A percentile compares a stretch with the other conserved stretches of the same genome.
Evolutionary conservation across 2,888 invertebrate species (phyloP).

Genomic region (Drosophila hamatofila): DNA sequence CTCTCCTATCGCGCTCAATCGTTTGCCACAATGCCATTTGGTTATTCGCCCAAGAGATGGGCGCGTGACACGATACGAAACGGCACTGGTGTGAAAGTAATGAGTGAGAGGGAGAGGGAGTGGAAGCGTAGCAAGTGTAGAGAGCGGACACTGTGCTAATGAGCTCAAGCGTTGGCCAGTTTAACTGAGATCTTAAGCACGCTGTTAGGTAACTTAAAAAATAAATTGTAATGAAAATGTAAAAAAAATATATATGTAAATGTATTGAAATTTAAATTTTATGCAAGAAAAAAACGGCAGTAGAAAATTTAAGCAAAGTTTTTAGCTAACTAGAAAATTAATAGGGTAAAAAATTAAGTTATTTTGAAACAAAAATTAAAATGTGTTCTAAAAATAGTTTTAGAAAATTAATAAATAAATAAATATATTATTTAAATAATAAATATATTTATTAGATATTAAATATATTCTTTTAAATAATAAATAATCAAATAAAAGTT

Average conservation of each 20-base stretch:
- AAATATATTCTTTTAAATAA: too few relatives aligned
- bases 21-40: conserved; percentile 36
- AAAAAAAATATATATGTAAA: background rate
- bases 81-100: background rate
- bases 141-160: background rate
- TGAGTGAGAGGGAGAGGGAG: background rate
- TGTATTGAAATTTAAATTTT: too few relatives aligned
- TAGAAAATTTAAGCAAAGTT: too few relatives aligned
- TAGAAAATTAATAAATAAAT: too few relatives aligned
- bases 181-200: background rate
- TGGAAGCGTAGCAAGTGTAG: background rate
- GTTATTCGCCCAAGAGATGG: conserved; percentile 19
- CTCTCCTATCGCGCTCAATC: background rate
- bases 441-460: too few relatives aligned
- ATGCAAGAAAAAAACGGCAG: too few relatives aligned
- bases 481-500: too few relatives aligned
- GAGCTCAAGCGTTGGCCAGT: background rate
- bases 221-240: background rate
- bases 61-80: conserved; percentile 29
- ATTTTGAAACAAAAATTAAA: too few relatives aligned
- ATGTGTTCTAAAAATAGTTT: too few relatives aligned
- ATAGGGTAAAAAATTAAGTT: too few relatives aligned
- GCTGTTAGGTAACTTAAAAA: background rate
- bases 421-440: too few relatives aligned
- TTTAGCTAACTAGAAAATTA: too few relatives aligned